phyloP scores from a whole-genome alignment of 2,888 invertebrate species.

The Aleiodes leptofemur region DNA sequence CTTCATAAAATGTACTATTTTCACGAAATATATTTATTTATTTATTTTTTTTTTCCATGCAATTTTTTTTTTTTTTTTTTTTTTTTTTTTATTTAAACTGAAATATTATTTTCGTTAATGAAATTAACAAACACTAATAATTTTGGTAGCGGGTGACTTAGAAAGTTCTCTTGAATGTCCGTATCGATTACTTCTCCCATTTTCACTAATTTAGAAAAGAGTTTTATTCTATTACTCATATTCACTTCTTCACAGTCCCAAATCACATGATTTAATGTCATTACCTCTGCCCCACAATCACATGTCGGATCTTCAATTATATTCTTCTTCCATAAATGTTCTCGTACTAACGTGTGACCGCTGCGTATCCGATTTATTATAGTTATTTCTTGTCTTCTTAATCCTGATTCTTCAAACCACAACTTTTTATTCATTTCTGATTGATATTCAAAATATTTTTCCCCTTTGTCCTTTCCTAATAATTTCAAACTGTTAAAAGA shows the following conservation, averaged over 20 bases:
- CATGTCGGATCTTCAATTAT: neutral
- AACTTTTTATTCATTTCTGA: no score
- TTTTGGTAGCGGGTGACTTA: neutral
- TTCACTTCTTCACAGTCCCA: neutral
- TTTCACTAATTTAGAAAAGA: neutral
- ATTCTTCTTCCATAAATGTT: conserved; percentile 7
- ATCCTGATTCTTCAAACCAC: neutral
- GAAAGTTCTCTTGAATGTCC: neutral
- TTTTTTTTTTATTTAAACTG: neutral
- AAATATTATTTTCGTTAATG: neutral
- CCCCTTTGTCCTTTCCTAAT: no score
- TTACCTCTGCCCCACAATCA: neutral
- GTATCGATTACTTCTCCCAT: neutral
- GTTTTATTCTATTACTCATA: neutral
- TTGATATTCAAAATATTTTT: no score
- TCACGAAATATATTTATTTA: no score
- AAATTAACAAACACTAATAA: neutral
- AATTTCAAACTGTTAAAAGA: neutral
- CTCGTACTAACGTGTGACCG: neutral
- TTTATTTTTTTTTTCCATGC: no score
- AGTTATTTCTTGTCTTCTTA: neutral
- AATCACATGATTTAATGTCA: neutral
- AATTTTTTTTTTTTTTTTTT: no score
- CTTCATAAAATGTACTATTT: no score
- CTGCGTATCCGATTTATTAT: neutral